A percentile compares a stretch with the other conserved stretches of the same genome.
phyloP scores from a whole-genome alignment of 1,140 invertebrate species.

The Stegodyphus dumicola region DNA sequence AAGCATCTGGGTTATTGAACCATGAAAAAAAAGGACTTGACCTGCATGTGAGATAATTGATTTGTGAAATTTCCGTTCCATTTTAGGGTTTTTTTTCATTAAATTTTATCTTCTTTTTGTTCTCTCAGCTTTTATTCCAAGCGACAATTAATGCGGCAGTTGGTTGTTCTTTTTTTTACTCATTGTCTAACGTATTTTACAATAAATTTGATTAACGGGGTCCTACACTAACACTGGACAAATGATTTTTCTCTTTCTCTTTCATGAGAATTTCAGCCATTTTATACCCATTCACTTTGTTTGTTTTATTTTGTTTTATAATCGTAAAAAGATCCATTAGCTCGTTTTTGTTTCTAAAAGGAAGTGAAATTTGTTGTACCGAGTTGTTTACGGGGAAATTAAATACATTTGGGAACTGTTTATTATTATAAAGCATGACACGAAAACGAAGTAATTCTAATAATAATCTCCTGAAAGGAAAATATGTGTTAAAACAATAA shows the following conservation, averaged over 20 bases:
- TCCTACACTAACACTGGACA: neutral
- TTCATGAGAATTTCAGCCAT: conserved; percentile 16
- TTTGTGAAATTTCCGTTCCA: conserved; percentile 54
- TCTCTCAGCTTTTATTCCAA: neutral
- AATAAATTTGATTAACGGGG: conserved; percentile 45
- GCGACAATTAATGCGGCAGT: conserved; percentile 38
- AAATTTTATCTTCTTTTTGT: conserved; percentile 13
- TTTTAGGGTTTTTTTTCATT: conserved; percentile 15
- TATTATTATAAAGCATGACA: no score
- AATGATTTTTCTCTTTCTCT: conserved; percentile 24
- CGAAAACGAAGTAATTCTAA: no score
- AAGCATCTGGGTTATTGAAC: conserved; percentile 44
- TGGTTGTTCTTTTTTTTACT: conserved; percentile 8
- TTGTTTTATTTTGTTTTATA: no score
- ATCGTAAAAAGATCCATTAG: no score
- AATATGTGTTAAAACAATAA: no score
- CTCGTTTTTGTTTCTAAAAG: no score
- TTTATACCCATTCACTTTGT: neutral
- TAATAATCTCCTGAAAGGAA: no score
- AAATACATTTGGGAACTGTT: no score
- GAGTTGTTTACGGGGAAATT: no score
- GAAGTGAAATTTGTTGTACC: no score
- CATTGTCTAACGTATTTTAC: conserved; percentile 6
- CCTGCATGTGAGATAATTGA: conserved; percentile 40
- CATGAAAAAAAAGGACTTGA: conserved; percentile 19